Evolutionary conservation across 1,140 invertebrate genomes (phyloP), one percentile per base, ranked within the genome.

Genomic region (Aethina tumida): DNA sequence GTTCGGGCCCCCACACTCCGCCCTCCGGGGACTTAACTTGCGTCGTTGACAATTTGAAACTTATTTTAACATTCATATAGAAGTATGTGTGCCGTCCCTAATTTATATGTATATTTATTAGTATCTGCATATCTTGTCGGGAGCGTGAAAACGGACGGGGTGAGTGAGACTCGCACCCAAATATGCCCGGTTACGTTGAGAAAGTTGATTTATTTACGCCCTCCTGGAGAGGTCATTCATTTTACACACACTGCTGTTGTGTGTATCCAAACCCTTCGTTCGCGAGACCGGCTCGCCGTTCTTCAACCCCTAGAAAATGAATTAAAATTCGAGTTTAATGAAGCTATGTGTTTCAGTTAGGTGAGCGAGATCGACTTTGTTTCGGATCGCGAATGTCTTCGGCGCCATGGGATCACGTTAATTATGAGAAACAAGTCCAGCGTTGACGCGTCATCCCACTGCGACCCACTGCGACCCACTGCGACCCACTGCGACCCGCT

Each of bases 41-140:
- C 57, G 58, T 56, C 58, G 58, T 55, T 59, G 60, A 62, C 60
- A 62, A 62, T 62, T 62, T 62, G 58, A 62, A 62, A 62, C 58
- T 62, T 62, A 62, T 62, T 62, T 62, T 62, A 62, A 62, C 60
- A 62, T 62, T 62, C 60, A 62, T 62, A 60, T 59, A 56, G 45
- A 49, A 51, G 47, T 49, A 47, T 47, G 36, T 42, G 45, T 41
- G 39, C 41, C 45, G 38, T 21, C 46, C 46, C 41, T 54, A 53
- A 53, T 56, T 56, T 54, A 56, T 52, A 56, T 56, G 53, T 54
- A 56, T 56, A 56, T 56, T 56, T 56, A 56, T 56, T 52, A 52
- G 47, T 44, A 47, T 47, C 48, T 45, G 42, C 43, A 47, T 53
- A 42, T 51, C 49, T 49, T 53, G 26, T 38, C 31, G 35, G 41